A percentile compares a stretch with the other conserved stretches of the same genome.
Conservation (phyloP, 35 echinoderm and acorn worm genomes). For the Chiridota heheva region DNA sequence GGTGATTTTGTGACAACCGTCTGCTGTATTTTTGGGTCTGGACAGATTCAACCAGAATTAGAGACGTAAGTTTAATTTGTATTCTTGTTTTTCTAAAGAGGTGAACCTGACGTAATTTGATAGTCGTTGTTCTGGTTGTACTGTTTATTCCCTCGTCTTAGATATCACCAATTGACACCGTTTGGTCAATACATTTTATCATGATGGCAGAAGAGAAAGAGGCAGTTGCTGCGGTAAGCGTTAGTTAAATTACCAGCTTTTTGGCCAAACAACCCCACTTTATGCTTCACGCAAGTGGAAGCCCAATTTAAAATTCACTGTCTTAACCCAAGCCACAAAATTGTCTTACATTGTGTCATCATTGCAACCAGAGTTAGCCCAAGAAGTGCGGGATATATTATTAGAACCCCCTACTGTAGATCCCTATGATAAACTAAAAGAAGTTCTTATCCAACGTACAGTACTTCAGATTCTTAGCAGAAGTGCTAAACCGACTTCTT, state of each 20-base stretch:
- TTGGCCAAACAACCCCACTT: constrained; percentile 50
- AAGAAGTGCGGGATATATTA: constrained; percentile 38
- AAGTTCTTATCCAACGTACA: neutral
- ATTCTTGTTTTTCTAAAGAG: too few species aligned
- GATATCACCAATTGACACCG: too few species aligned
- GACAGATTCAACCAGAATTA: too few species aligned
- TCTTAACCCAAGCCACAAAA: constrained; percentile 28
- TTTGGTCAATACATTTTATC: too few species aligned
- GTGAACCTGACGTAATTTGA: too few species aligned
- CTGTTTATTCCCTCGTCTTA: too few species aligned
- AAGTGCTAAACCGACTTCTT: constrained; percentile 24
- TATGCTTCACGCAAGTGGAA: constrained; percentile 60
- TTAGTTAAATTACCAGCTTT: constrained; percentile 61
- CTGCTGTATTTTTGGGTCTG: too few species aligned
- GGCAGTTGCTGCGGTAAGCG: too few species aligned
- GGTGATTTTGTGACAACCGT: too few species aligned
- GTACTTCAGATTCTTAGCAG: constrained; percentile 36
- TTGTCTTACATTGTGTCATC: constrained; percentile 28
- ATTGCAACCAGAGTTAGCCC: constrained; percentile 19
- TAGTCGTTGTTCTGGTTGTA: too few species aligned
- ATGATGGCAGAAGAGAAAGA: too few species aligned
- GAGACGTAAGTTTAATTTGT: too few species aligned
- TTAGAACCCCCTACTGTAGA: neutral
- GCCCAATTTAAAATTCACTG: constrained; percentile 32
- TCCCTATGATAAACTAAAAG: constrained; percentile 19